Evolutionary conservation across 2,797 vertebrate genomes (phyloP).

Genomic region (Harpagifer antarcticus): DNA sequence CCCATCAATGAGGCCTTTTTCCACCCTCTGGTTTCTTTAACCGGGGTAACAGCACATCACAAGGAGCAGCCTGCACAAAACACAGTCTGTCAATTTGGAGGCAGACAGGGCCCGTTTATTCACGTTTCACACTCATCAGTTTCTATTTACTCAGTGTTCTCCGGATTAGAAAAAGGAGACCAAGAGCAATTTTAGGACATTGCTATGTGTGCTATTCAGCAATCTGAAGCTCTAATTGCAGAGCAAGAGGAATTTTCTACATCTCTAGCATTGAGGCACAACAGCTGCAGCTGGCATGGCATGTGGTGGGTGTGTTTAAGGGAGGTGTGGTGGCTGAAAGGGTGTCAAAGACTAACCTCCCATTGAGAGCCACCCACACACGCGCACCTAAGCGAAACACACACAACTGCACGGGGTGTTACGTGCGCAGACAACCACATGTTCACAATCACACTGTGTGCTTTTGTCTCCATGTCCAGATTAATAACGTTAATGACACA

Average conservation of each 20-base stretch:
- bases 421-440: not conserved
- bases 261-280: constrained; percentile 76
- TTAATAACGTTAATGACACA: constrained; percentile 11
- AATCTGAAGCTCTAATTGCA: constrained; percentile 83
- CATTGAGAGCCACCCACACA: constrained; percentile 62
- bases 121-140: constrained; percentile 65
- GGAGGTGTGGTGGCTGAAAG: constrained; percentile 72
- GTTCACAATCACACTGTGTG: not conserved
- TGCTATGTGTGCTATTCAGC: constrained; percentile 80
- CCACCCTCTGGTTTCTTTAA: constrained; percentile 68
- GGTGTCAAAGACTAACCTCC: constrained; percentile 75
- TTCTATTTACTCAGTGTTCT: constrained; percentile 76
- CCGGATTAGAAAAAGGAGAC: constrained; percentile 59
- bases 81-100: constrained; percentile 74
- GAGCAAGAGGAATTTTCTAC: constrained; percentile 75
- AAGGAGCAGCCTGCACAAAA: constrained; percentile 75
- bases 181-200: constrained; percentile 79
- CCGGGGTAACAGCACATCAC: constrained; percentile 68
- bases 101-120: constrained; percentile 65
- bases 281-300: constrained; percentile 85
- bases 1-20: constrained; percentile 78
- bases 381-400: constrained; percentile 47
- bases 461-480: constrained; percentile 20
- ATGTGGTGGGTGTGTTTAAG: constrained; percentile 75
- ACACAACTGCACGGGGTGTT: constrained; percentile 3